A percentile compares a stretch with the other conserved stretches of the same genome.
Conservation (phyloP, 2,113 vertebrate species). For the Nothocercus julius region DNA sequence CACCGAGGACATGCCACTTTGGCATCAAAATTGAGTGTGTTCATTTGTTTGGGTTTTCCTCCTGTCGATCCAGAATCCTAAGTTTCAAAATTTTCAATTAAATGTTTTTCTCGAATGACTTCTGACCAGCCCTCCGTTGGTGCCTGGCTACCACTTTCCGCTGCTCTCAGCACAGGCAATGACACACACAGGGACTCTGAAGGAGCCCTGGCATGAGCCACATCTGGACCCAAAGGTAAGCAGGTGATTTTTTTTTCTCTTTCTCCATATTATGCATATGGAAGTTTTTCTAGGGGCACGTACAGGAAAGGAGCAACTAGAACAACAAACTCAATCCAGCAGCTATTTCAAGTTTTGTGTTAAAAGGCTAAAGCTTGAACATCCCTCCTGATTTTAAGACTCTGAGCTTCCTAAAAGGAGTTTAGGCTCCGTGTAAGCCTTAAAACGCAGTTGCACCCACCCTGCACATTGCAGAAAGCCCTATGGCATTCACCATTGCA, state of each 20-base stretch:
- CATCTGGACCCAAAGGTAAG: neutral
- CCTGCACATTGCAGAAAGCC: neutral
- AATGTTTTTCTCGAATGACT: neutral
- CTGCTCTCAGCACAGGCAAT: neutral
- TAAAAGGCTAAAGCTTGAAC: neutral
- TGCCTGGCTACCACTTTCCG: neutral
- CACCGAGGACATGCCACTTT: neutral
- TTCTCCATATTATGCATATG: neutral
- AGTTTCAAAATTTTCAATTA: conserved; percentile 16
- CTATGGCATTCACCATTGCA: neutral
- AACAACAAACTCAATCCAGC: neutral
- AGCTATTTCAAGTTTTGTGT: neutral
- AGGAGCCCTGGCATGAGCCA: neutral
- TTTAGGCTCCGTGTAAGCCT: neutral
- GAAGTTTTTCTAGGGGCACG: neutral
- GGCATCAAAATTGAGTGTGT: conserved; percentile 31
- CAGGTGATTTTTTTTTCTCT: neutral
- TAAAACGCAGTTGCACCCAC: neutral
- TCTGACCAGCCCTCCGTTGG: neutral
- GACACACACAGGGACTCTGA: neutral
- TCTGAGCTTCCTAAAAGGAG: neutral
- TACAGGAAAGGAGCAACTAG: neutral
- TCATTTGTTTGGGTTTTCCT: conserved; percentile 52
- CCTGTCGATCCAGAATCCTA: conserved; percentile 24
- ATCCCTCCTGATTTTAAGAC: neutral